A percentile compares a stretch with the other conserved stretches of the same genome.
These are phyloP conservation scores for Embiotoca jacksoni DNA, from an alignment of 2,113 vertebrate genomes.

Conservation along the genomic window DNA sequence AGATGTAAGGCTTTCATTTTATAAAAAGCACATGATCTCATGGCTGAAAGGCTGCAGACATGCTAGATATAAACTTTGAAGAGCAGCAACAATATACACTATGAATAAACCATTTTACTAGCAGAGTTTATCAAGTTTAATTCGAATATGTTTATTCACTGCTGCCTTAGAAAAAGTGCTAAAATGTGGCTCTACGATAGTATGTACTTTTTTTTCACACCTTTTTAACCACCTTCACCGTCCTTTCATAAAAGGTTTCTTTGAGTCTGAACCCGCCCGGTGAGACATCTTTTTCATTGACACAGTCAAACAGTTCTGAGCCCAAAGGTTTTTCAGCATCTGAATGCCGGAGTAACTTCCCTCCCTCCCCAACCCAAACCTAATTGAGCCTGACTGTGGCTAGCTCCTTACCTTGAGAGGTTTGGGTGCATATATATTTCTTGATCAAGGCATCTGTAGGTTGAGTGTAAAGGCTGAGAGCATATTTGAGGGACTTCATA, in stretches of 20 bases:
- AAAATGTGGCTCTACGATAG: not conserved
- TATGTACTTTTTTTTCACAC: slow-evolving; percentile 3
- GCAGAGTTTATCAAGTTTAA: slow-evolving; percentile 2
- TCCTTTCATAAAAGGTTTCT: not conserved
- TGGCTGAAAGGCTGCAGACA: not conserved
- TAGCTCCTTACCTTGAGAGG: slow-evolving; percentile 90
- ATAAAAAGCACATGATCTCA: not conserved
- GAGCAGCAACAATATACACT: slow-evolving; percentile 1
- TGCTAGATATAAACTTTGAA: not conserved
- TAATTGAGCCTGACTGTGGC: not conserved
- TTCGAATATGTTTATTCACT: slow-evolving; percentile 16
- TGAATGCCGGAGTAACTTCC: not conserved
- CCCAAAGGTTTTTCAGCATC: not conserved
- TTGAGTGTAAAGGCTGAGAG: slow-evolving; percentile 98
- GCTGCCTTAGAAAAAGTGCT: not conserved
- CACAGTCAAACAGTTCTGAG: not conserved
- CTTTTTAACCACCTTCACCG: slow-evolving; percentile 1
- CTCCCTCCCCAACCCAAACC: not conserved
- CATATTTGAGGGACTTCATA: slow-evolving; percentile 94
- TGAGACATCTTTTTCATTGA: slow-evolving; percentile 2
- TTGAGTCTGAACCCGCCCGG: not conserved
- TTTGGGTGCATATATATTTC: slow-evolving; percentile 97
- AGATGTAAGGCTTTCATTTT: not conserved
- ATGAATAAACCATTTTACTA: not conserved
- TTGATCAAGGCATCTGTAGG: slow-evolving; percentile 97